These are phyloP conservation scores for Protodeltote pygarga DNA, from an alignment of 2,888 invertebrate genomes.

Conservation along the genomic window DNA sequence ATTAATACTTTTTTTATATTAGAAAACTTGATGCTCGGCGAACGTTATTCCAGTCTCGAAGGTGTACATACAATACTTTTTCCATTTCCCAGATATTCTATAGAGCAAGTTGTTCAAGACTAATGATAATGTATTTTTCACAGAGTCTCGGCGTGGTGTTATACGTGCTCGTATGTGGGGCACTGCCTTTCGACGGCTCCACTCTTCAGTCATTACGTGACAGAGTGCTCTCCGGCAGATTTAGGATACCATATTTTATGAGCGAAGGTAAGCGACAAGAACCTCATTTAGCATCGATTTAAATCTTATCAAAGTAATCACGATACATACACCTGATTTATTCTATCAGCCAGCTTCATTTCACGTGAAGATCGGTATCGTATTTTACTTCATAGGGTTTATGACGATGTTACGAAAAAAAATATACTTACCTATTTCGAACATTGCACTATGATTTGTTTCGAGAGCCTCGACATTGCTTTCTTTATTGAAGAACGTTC, in stretches of 20 bases:
- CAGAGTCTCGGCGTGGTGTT: conserved; percentile 98
- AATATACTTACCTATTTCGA: too few relatives aligned
- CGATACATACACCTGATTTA: too few relatives aligned
- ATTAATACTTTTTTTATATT: too few relatives aligned
- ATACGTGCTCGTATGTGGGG: conserved; percentile 98
- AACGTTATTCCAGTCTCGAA: neutral
- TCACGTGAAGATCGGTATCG: too few relatives aligned
- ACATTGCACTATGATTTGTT: conserved; percentile 8
- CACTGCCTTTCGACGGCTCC: conserved; percentile 98
- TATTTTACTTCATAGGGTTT: too few relatives aligned
- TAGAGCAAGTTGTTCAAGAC: conserved; percentile 13
- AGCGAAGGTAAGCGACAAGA: conserved; percentile 92
- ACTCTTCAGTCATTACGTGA: conserved; percentile 96
- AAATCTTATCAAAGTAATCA: conserved; percentile 21
- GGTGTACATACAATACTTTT: neutral
- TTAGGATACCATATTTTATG: conserved; percentile 99
- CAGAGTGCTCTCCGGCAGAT: conserved; percentile 97
- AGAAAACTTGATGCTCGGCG: too few relatives aligned
- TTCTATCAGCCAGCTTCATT: too few relatives aligned
- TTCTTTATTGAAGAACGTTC: conserved; percentile 39
- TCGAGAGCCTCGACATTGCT: conserved; percentile 29
- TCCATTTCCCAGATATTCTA: conserved; percentile 1
- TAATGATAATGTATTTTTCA: conserved; percentile 32
- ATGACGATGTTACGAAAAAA: too few relatives aligned
- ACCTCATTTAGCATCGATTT: conserved; percentile 32